phyloP scores from a whole-genome alignment of 2,113 vertebrate species.

The Chionodraco myersi region DNA sequence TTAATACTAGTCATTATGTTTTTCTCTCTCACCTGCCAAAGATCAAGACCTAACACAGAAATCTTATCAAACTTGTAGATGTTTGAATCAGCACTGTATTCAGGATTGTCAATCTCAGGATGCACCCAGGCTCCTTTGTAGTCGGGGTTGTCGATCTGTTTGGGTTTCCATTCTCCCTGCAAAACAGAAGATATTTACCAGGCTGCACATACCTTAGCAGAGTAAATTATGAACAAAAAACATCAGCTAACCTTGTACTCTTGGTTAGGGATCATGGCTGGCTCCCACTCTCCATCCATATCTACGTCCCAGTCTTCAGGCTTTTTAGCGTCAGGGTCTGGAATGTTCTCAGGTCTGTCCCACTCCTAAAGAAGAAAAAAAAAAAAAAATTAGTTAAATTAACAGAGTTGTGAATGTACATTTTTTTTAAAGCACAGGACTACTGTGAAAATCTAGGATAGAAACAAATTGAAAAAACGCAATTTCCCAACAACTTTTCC shows the following conservation, averaged over 20 bases:
- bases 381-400: background rate
- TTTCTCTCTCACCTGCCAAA: conserved; percentile 88
- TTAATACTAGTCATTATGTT: background rate
- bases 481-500: background rate
- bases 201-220: background rate
- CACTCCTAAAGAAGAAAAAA: conserved; percentile 81
- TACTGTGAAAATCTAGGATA: background rate
- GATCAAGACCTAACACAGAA: conserved; percentile 86
- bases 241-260: conserved; percentile 83
- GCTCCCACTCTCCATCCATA: conserved; percentile 87
- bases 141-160: conserved; percentile 85
- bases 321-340: conserved; percentile 87
- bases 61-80: conserved; percentile 88
- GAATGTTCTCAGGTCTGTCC: conserved; percentile 86
- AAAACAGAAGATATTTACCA: conserved; percentile 16
- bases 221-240: background rate
- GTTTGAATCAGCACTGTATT: conserved; percentile 75
- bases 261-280: conserved; percentile 86
- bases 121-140: conserved; percentile 89
- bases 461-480: background rate
- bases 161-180: conserved; percentile 88
- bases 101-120: conserved; percentile 85
- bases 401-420: background rate
- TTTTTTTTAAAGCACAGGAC: background rate
- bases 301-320: conserved; percentile 86